phyloP scores from a whole-genome alignment of 1,140 invertebrate species.

The Notospermus geniculatus region DNA sequence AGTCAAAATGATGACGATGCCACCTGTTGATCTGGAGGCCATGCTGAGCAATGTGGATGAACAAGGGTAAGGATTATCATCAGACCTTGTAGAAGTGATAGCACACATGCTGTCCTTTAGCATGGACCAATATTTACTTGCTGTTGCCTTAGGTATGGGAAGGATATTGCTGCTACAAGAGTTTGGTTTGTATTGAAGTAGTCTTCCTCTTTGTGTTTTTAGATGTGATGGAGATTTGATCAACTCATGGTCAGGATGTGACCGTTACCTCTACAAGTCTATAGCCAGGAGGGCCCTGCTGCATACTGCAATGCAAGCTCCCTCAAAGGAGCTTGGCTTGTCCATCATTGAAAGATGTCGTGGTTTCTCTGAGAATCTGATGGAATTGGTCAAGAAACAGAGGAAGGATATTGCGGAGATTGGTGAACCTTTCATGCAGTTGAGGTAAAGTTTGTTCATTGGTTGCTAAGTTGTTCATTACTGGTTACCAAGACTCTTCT shows the following conservation, averaged over 20 bases:
- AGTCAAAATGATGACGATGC: constrained; percentile 25
- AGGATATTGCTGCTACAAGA: too few species aligned
- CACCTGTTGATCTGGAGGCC: constrained; percentile 37
- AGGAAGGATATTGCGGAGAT: constrained; percentile 18
- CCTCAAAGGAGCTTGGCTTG: constrained; percentile 75
- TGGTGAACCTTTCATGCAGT: constrained; percentile 15
- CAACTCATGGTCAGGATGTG: constrained; percentile 70
- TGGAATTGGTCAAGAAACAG: constrained; percentile 50
- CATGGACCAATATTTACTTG: too few species aligned
- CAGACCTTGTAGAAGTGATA: too few species aligned
- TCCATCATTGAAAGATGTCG: constrained; percentile 79
- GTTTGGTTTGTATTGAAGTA: too few species aligned
- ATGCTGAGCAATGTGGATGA: not conserved
- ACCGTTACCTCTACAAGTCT: constrained; percentile 73
- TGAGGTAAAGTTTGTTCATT: too few species aligned
- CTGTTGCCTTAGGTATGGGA: too few species aligned
- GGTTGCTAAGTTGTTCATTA: too few species aligned
- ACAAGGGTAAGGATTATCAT: constrained; percentile 1
- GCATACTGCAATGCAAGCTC: constrained; percentile 63
- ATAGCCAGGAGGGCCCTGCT: constrained; percentile 69
- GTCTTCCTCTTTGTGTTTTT: too few species aligned
- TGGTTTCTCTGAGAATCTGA: constrained; percentile 72
- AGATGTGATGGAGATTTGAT: constrained; percentile 20
- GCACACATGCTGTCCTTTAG: too few species aligned
- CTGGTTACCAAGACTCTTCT: too few species aligned